These are phyloP conservation scores for Upupa epops DNA, from an alignment of 2,113 vertebrate species.

Conservation along the genomic window DNA sequence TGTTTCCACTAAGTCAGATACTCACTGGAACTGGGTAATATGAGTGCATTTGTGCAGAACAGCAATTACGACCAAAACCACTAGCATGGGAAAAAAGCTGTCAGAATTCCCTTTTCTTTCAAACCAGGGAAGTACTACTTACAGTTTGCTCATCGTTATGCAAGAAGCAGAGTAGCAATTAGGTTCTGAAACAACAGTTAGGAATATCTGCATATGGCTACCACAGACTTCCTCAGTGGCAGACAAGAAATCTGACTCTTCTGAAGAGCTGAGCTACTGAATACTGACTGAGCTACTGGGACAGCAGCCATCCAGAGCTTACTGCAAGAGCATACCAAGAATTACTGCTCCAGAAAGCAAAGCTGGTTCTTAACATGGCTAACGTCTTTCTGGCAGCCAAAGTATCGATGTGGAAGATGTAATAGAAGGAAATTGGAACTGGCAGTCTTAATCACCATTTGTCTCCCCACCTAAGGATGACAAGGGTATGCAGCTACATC, in stretches of 20 bases:
- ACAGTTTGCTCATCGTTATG: constrained; percentile 9
- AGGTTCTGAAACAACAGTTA: not conserved
- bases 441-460: not conserved
- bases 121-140: constrained; percentile 16
- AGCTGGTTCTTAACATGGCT: not conserved
- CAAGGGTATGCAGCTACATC: not conserved
- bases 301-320: not conserved
- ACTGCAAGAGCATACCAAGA: not conserved
- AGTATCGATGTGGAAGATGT: not conserved
- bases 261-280: not conserved
- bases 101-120: constrained; percentile 51
- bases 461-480: constrained; percentile 22
- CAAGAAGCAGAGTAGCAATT: not conserved
- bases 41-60: not conserved
- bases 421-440: not conserved
- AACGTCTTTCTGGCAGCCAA: constrained; percentile 1
- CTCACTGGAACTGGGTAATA: not conserved
- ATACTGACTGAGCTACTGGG: accelerated
- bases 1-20: not conserved
- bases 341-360: constrained; percentile 2
- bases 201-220: not conserved
- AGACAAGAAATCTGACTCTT: not conserved
- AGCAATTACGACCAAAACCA: constrained; percentile 1
- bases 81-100: constrained; percentile 37
- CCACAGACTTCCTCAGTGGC: constrained; percentile 3